Percentiles rank a stretch among this genome's conserved stretches.
These are phyloP conservation scores for Chloromyia formosa DNA, from an alignment of 2,888 invertebrate species.

Conservation along the genomic window DNA sequence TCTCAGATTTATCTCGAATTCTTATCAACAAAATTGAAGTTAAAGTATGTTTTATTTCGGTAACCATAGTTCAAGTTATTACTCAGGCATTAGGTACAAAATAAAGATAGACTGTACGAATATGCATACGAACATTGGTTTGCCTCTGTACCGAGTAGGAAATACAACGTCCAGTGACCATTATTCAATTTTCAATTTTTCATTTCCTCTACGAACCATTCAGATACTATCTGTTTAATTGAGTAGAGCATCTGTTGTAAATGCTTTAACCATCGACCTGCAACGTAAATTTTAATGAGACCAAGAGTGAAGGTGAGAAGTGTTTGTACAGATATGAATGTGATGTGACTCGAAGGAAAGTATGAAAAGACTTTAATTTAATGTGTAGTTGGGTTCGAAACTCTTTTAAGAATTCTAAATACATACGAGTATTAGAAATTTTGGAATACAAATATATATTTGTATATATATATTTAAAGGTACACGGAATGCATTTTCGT, in stretches of 20 bases:
- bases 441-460: no score
- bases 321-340: not conserved
- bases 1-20: constrained; percentile 13
- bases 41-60: constrained; percentile 3
- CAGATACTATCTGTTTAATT: constrained; percentile 18
- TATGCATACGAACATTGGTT: not conserved
- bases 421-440: no score
- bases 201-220: constrained; percentile 29
- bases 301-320: not conserved
- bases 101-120: not conserved
- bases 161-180: constrained; percentile 14
- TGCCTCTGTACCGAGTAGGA: not conserved
- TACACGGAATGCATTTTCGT: no score
- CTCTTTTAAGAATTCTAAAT: no score
- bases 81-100: not conserved
- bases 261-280: constrained; percentile 23
- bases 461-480: no score
- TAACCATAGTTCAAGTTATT: constrained; percentile 1
- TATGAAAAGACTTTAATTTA: no score
- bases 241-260: constrained; percentile 13
- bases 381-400: no score
- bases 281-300: not conserved
- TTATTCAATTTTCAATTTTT: constrained; percentile 35
- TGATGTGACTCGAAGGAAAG: no score
- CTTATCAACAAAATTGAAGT: constrained; percentile 1